Evolutionary conservation across 1,140 invertebrate species (phyloP).

Genomic region (Ericerus pela): DNA sequence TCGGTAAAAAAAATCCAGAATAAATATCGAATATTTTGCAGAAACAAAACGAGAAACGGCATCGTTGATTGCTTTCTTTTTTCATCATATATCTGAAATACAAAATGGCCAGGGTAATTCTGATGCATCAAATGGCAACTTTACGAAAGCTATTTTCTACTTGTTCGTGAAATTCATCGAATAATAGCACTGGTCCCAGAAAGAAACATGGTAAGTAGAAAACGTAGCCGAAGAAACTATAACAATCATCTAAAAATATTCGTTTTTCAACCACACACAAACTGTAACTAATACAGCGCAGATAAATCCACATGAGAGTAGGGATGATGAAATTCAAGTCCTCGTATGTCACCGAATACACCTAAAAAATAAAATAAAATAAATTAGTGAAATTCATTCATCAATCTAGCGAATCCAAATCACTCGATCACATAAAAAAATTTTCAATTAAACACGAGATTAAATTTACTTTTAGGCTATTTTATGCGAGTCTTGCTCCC

Average conservation of each 20-base stretch:
- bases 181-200: conserved; percentile 62
- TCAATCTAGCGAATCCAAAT: no score
- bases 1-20: conserved; percentile 59
- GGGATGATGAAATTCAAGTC: not conserved
- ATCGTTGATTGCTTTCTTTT: not conserved
- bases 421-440: no score
- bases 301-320: conserved; percentile 31
- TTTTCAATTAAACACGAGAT: no score
- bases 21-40: conserved; percentile 36
- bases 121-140: not conserved
- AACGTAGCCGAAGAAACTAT: conserved; percentile 47
- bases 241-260: conserved; percentile 28
- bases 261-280: conserved; percentile 25
- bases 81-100: not conserved
- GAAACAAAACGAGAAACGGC: not conserved
- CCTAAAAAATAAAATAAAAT: not conserved
- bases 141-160: conserved; percentile 29
- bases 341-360: conserved; percentile 8
- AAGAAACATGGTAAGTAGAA: conserved; percentile 67
- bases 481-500: no score
- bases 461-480: no score
- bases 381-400: not conserved
- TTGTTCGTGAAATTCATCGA: conserved; percentile 43
- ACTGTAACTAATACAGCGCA: conserved; percentile 38
- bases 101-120: not conserved